Evolutionary conservation across 2,888 invertebrate species (phyloP).

Genomic region (Zhengitettix transpicula): DNA sequence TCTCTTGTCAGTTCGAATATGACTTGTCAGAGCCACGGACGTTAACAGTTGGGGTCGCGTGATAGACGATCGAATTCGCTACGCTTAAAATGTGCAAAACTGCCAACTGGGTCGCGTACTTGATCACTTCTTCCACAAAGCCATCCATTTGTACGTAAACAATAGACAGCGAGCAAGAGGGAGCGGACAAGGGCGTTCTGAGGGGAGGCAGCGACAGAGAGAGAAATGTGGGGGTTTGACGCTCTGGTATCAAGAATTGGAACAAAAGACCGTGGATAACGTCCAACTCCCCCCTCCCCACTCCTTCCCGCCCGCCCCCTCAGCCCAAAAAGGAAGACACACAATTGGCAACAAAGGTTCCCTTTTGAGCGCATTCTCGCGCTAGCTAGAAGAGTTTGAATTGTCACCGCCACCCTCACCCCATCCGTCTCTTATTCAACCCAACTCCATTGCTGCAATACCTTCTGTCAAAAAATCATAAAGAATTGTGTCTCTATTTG

Average conservation of each 20-base stretch:
- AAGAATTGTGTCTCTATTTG: slow-evolving; percentile 13
- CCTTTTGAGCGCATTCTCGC: slow-evolving; percentile 8
- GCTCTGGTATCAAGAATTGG: slow-evolving; percentile 14
- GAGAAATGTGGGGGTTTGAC: slow-evolving; percentile 9
- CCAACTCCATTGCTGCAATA: slow-evolving; percentile 4
- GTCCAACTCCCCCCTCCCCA: slow-evolving; percentile 7
- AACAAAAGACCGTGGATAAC: slow-evolving; percentile 13
- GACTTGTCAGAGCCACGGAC: too few species aligned
- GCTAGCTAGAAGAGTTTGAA: slow-evolving; percentile 10
- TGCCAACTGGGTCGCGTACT: neutral
- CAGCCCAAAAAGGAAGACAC: slow-evolving; percentile 11
- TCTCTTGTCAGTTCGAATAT: too few species aligned
- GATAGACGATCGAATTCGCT: too few species aligned
- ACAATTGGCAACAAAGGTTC: slow-evolving; percentile 14
- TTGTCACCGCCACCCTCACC: slow-evolving; percentile 8
- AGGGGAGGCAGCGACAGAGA: neutral
- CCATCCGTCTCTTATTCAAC: neutral
- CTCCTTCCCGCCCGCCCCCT: neutral
- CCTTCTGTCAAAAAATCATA: slow-evolving; percentile 13
- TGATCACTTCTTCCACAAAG: slow-evolving; percentile 7
- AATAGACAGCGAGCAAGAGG: slow-evolving; percentile 7
- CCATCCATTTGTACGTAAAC: slow-evolving; percentile 12
- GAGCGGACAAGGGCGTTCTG: neutral
- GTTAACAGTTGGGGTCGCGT: too few species aligned
- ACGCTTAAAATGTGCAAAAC: neutral